Evolutionary conservation across 1,140 invertebrate genomes (phyloP).

Genomic region (Drosophila tristis): DNA sequence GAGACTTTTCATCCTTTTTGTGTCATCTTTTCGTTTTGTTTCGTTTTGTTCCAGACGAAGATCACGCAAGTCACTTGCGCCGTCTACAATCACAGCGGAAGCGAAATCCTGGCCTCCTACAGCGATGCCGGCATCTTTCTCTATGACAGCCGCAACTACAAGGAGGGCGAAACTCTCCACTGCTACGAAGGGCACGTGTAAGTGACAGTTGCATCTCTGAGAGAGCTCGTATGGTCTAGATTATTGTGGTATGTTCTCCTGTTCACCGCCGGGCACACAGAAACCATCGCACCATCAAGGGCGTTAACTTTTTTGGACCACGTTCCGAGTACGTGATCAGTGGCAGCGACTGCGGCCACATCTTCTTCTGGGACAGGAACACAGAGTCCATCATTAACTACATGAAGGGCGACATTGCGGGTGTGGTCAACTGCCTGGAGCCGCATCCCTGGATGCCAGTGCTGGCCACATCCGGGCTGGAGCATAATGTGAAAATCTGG

Average conservation of each 20-base stretch:
- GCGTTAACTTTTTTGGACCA: slow-evolving; percentile 97
- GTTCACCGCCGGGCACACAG: slow-evolving; percentile 57
- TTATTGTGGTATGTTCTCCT: too few species aligned
- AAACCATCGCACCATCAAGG: slow-evolving; percentile 94
- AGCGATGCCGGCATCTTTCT: slow-evolving; percentile 97
- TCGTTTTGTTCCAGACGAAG: slow-evolving; percentile 13
- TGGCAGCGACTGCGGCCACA: slow-evolving; percentile 97
- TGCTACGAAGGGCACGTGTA: slow-evolving; percentile 90
- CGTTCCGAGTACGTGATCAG: slow-evolving; percentile 95
- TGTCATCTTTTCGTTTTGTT: not conserved
- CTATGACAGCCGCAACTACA: slow-evolving; percentile 89
- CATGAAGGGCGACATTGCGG: slow-evolving; percentile 92
- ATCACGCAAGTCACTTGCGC: slow-evolving; percentile 91
- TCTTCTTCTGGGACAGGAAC: slow-evolving; percentile 97
- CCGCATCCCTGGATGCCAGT: slow-evolving; percentile 94
- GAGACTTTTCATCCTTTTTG: slow-evolving; percentile 13
- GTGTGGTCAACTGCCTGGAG: slow-evolving; percentile 96
- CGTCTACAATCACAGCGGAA: slow-evolving; percentile 95
- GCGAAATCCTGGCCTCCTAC: slow-evolving; percentile 95
- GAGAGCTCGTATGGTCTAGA: not conserved
- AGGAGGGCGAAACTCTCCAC: slow-evolving; percentile 87
- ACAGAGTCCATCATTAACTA: slow-evolving; percentile 95
- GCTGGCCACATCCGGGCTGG: slow-evolving; percentile 92
- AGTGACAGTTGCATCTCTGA: slow-evolving; percentile 3
- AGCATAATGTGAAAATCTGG: slow-evolving; percentile 97